Conservation (phyloP, 2,113 vertebrate species). For the Stigmatopora nigra region DNA sequence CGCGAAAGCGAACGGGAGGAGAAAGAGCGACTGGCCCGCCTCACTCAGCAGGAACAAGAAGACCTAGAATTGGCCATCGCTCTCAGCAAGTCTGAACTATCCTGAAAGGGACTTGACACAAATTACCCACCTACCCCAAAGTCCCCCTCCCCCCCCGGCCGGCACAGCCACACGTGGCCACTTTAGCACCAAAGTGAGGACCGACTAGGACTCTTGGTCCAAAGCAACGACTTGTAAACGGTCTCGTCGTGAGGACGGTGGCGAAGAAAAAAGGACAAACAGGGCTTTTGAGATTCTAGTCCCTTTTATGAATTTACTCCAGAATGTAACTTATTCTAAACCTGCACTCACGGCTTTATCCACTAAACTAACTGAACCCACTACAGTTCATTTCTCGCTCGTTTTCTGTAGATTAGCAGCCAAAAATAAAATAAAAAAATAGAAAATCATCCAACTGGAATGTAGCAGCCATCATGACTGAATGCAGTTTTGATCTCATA, state of each 20-base stretch:
- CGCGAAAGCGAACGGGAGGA: slow-evolving; percentile 96
- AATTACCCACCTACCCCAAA: background rate
- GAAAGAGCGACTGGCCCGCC: slow-evolving; percentile 85
- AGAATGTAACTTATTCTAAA: slow-evolving; percentile 51
- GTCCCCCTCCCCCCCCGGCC: slow-evolving; percentile 2
- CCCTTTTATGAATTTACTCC: slow-evolving; percentile 15
- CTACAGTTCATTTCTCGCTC: slow-evolving; percentile 1
- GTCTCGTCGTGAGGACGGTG: background rate
- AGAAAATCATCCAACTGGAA: background rate
- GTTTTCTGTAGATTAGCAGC: background rate
- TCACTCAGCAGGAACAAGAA: slow-evolving; percentile 96
- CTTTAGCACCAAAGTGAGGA: slow-evolving; percentile 56
- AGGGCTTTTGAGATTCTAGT: background rate
- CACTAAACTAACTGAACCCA: slow-evolving; percentile 33
- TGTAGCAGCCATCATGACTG: background rate
- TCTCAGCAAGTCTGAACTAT: slow-evolving; percentile 97
- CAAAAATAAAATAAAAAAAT: background rate
- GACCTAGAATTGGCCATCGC: slow-evolving; percentile 98
- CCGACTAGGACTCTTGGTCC: slow-evolving; percentile 45
- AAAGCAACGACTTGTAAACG: slow-evolving; percentile 1
- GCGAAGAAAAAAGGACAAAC: background rate
- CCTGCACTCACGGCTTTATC: slow-evolving; percentile 18
- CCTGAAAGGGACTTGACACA: slow-evolving; percentile 68
- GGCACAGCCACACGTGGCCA: slow-evolving; percentile 34
- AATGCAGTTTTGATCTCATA: background rate